These are phyloP conservation scores for Solen grandis DNA, from an alignment of 1,140 invertebrate genomes.

Conservation along the genomic window DNA sequence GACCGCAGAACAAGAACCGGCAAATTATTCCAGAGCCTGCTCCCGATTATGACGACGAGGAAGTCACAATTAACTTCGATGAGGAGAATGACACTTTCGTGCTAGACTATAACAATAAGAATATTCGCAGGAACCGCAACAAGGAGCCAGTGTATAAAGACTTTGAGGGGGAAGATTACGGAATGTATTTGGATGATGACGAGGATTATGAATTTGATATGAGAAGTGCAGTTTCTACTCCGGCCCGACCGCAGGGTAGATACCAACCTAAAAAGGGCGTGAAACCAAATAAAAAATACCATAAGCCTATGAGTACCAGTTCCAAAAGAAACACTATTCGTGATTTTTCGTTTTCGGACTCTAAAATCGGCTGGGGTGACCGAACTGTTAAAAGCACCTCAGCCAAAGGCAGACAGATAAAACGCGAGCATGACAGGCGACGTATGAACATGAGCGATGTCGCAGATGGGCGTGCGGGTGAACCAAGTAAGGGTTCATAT, in stretches of 20 bases:
- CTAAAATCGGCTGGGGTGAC: slow-evolving; percentile 55
- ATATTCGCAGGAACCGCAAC: not conserved
- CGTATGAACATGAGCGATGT: not conserved
- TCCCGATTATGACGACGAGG: slow-evolving; percentile 51
- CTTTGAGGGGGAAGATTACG: slow-evolving; percentile 44
- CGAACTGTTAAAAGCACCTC: slow-evolving; percentile 51
- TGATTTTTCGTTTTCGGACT: slow-evolving; percentile 53
- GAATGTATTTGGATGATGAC: slow-evolving; percentile 43
- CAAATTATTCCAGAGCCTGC: slow-evolving; percentile 7
- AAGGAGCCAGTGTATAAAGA: not conserved
- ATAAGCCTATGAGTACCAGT: not conserved
- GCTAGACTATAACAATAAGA: not conserved
- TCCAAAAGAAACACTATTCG: slow-evolving; percentile 50
- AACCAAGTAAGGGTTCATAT: slow-evolving; percentile 7
- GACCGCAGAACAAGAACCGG: not conserved
- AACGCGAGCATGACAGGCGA: slow-evolving; percentile 48
- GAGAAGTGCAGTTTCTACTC: not conserved
- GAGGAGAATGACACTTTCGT: slow-evolving; percentile 28
- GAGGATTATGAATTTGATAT: slow-evolving; percentile 53
- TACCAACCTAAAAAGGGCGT: not conserved
- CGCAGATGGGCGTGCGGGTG: not conserved
- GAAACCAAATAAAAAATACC: slow-evolving; percentile 33
- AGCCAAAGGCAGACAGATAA: slow-evolving; percentile 50
- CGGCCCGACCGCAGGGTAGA: not conserved
- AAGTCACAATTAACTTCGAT: slow-evolving; percentile 40